Evolutionary conservation across 2,797 vertebrate species (phyloP), one percentile per base, ranked within the genome.

Genomic region (Thalassophryne amazonica): DNA sequence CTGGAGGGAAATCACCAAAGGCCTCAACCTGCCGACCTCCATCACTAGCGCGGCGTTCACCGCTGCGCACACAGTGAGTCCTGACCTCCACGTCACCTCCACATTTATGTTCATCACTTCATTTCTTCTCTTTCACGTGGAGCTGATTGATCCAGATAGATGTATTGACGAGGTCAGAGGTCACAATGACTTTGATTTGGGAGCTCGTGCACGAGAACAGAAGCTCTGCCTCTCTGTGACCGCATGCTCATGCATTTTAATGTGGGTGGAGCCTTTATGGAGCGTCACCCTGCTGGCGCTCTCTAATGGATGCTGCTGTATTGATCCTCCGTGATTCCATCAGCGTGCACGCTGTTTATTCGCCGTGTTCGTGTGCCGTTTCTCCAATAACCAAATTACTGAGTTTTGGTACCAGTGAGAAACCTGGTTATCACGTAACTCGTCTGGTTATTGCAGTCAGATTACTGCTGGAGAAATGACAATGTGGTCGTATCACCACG

Each of bases 1-100:
- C 88, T 98, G 97, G 97, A 90, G 95, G 15, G 97, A 99, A 86
- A 98, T 99, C 88, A 99, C 97, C 65, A 98, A 96, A 70, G 97
- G 96, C 63, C 94, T 98, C 69, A 98, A 95, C 80, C 91, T 99
- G 43, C 97, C 97, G 68, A 98, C 96, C 74, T 98, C 97, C 72
- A 99, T 99, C 89, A 99, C 97, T 75, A 98, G 96, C 0, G 97
- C 97, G 48, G 96, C 97, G 56, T 99, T 99, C 87, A 98, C 97
- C 6, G n/a, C 92, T 98, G 25, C 93, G 97, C 71, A 99, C 96
- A 7, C 97, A 99, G 97, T 99, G 30, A 70, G 84, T 65, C 29
- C 52, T 36, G 59, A 38, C 39, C 2, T 35, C 16, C n/a, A n/a
- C 40, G n/a, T 34, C 18, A 42, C 7, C n/a, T n/a, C n/a, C 54